Evolutionary conservation across 1,140 invertebrate species (phyloP).

Genomic region (Drosophila santomea): DNA sequence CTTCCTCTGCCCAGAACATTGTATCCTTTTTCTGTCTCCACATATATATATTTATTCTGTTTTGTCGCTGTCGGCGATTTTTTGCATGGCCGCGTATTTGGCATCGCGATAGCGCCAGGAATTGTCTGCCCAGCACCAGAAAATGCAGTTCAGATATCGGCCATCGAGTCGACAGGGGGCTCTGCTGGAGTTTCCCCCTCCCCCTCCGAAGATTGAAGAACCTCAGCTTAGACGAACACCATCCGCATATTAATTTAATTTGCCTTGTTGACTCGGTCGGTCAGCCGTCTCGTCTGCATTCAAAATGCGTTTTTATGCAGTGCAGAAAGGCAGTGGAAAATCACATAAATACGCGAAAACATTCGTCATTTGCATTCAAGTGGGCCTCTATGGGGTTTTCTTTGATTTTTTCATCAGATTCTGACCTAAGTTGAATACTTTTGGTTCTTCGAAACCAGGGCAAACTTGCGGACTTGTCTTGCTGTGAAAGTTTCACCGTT

Average conservation of each 20-base stretch:
- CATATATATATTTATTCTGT: slow-evolving; percentile 37
- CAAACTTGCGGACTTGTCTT: slow-evolving; percentile 55
- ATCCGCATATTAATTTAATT: slow-evolving; percentile 72
- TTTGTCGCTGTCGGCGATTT: slow-evolving; percentile 57
- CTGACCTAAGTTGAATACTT: slow-evolving; percentile 1
- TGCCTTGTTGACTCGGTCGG: slow-evolving; percentile 41
- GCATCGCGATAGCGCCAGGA: slow-evolving; percentile 76
- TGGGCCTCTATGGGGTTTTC: slow-evolving; percentile 29
- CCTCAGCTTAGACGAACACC: slow-evolving; percentile 37
- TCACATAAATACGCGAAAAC: slow-evolving; percentile 41
- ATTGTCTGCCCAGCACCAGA: slow-evolving; percentile 40
- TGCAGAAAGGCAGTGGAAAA: slow-evolving; percentile 41
- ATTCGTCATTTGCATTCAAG: slow-evolving; percentile 54
- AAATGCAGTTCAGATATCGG: slow-evolving; percentile 66
- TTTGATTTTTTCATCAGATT: slow-evolving; percentile 35
- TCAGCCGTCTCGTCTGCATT: slow-evolving; percentile 48
- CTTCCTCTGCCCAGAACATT: slow-evolving; percentile 8
- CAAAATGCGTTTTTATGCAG: slow-evolving; percentile 52
- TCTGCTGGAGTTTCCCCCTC: neutral
- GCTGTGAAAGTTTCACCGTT: slow-evolving; percentile 72
- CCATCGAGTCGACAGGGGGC: slow-evolving; percentile 61
- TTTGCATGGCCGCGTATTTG: slow-evolving; percentile 55
- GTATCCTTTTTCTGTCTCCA: slow-evolving; percentile 29
- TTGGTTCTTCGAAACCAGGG: slow-evolving; percentile 63
- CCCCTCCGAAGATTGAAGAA: slow-evolving; percentile 11